A percentile compares a stretch with the other conserved stretches of the same genome.
Evolutionary conservation across 2,797 vertebrate species (phyloP).

Genomic region (Schizopygopsis pylzovi): DNA sequence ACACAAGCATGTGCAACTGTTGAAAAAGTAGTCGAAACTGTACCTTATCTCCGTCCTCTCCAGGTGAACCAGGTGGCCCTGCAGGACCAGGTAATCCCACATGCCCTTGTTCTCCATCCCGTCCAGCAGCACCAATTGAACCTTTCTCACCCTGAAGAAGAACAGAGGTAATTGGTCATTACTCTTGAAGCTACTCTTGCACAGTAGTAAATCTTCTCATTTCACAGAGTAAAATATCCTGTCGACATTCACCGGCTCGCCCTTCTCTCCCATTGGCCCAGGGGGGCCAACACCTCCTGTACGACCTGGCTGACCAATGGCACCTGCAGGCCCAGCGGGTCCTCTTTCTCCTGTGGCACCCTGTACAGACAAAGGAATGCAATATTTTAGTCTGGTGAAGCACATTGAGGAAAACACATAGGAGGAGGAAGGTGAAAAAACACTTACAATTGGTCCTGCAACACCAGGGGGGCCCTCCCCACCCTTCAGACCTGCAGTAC

Average conservation of each 20-base stretch:
- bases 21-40: neutral
- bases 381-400: neutral
- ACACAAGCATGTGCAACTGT: neutral
- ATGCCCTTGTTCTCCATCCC: constrained; percentile 84
- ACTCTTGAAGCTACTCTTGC: constrained; percentile 44
- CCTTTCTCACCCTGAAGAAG: constrained; percentile 87
- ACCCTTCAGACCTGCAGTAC: constrained; percentile 88
- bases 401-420: neutral
- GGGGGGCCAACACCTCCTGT: constrained; percentile 80
- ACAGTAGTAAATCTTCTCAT: constrained; percentile 35
- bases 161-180: constrained; percentile 48
- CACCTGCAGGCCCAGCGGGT: constrained; percentile 84
- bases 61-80: constrained; percentile 82
- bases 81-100: constrained; percentile 81
- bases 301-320: constrained; percentile 89
- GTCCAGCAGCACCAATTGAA: constrained; percentile 80
- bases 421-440: constrained; percentile 27
- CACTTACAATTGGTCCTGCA: constrained; percentile 82
- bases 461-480: constrained; percentile 85
- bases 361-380: constrained; percentile 65
- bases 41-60: constrained; percentile 95
- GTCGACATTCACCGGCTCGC: constrained; percentile 83
- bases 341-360: constrained; percentile 89
- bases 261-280: constrained; percentile 90
- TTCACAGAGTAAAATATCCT: neutral